Conservation (phyloP, 2,888 invertebrate species). For the Acrobasis suavella region DNA sequence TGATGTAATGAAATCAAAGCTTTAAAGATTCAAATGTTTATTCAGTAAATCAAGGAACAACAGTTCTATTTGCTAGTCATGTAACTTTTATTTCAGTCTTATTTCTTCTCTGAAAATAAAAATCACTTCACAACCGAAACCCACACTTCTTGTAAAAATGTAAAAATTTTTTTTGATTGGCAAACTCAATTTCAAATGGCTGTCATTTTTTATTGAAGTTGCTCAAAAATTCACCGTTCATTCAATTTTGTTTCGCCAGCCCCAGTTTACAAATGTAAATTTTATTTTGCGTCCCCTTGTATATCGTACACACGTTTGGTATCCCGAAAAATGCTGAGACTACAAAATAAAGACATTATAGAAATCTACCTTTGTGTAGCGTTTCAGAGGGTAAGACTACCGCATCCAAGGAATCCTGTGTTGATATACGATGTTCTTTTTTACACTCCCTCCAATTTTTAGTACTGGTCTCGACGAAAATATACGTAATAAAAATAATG, state of each 20-base stretch:
- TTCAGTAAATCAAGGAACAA: neutral
- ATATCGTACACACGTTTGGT: constrained; percentile 46
- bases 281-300: constrained; percentile 47
- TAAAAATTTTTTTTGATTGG: neutral
- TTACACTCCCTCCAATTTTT: too few relatives aligned
- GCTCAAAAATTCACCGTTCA: constrained; percentile 21
- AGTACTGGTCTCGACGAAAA: too few relatives aligned
- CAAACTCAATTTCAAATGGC: constrained; percentile 18
- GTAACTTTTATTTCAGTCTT: neutral
- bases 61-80: too few relatives aligned
- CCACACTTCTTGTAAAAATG: neutral
- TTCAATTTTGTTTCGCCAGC: constrained; percentile 21
- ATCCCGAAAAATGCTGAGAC: constrained; percentile 37
- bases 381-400: too few relatives aligned
- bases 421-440: too few relatives aligned
- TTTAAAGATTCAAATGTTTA: too few relatives aligned
- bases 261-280: constrained; percentile 46
- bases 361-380: neutral
- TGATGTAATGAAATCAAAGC: neutral
- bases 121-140: neutral
- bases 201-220: constrained; percentile 22
- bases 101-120: neutral
- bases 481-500: too few relatives aligned
- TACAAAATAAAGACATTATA: neutral
- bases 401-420: too few relatives aligned